Base-by-base conservation (phyloP, 2,888 invertebrate genomes). In the Blastobasis adustella region DNA sequence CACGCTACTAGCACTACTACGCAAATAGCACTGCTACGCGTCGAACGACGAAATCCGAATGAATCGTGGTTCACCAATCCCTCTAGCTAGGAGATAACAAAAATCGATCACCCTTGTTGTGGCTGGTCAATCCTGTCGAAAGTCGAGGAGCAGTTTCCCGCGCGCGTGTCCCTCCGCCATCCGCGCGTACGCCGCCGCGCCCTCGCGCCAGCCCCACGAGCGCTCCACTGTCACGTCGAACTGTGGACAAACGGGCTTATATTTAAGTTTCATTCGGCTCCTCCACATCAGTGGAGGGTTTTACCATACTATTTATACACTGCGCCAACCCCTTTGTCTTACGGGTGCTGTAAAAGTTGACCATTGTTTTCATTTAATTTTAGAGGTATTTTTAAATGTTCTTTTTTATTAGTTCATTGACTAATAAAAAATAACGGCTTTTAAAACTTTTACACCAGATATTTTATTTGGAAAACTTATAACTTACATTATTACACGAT, bases 111-210 rank as follows among this genome's bases (percentile, higher is more conserved):
- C 23, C 23, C 23, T 23, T 3, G 23, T 23, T 3, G 23, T 23
- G 23, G 42, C 49, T 5, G 47, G 42, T 5, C n/a, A 42, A 45
- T 45, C 48, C 50, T 49, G 57, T 57, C 60, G 55, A 67, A 81
- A 75, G 74, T 86, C 83, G 10, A 87, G 66, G 62, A 96, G 91
- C 61, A 95, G 86, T 90, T 96, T 96, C 58, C 96, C 97, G 66
- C 96, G 89, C 63, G 94, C 88, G 73, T 93, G 93, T 1, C 95
- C 95, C 40, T 77, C 70, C 49, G 81, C 79, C 46, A 93, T 82
- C 59, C 88, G 90, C 66, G 89, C 81, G 70, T 92, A 95, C 4
- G 96, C 97, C 57, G 85, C 85, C 1, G 92, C 93, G 51, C 94
- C 75, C 46, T 94, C 90, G 49, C 90, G 82, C 80, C 96, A 97